Evolutionary conservation across 2,888 invertebrate genomes (phyloP).

Genomic region (Seira sanloemensis): DNA sequence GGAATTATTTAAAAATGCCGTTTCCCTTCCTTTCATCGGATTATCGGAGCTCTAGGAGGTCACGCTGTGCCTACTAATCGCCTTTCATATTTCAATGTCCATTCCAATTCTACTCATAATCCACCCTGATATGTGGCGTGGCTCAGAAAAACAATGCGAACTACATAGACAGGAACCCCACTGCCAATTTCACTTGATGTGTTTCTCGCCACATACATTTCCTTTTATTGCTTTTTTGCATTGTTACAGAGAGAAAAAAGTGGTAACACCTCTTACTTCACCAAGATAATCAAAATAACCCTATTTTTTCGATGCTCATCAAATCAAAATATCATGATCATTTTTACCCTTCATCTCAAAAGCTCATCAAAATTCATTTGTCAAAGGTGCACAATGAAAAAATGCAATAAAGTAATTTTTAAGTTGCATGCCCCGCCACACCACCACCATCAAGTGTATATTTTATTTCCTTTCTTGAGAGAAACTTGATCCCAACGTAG

Average conservation of each 20-base stretch:
- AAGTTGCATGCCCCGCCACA: not conserved
- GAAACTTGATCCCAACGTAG: not conserved
- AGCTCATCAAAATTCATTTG: not conserved
- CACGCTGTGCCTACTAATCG: conserved; percentile 71
- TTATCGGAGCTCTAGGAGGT: conserved; percentile 57
- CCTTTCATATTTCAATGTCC: conserved; percentile 66
- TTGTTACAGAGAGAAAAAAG: not conserved
- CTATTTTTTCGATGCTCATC: not conserved
- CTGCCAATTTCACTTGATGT: not conserved
- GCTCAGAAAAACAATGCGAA: not conserved
- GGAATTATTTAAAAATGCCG: no score
- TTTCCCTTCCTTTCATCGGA: conserved; percentile 44
- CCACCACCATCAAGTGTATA: not conserved
- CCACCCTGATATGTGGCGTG: not conserved
- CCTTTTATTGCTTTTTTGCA: conserved; percentile 28
- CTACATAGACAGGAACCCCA: not conserved
- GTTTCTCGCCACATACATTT: conserved; percentile 1
- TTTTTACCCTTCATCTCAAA: not conserved
- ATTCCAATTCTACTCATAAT: conserved; percentile 39
- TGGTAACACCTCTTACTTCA: conserved; percentile 36
- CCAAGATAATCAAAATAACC: not conserved
- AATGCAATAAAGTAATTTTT: not conserved
- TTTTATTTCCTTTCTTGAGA: no score
- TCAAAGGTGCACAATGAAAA: not conserved
- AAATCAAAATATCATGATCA: not conserved